These are phyloP conservation scores for Pipra filicauda DNA, from an alignment of 2,113 vertebrate genomes.

Conservation along the genomic window DNA sequence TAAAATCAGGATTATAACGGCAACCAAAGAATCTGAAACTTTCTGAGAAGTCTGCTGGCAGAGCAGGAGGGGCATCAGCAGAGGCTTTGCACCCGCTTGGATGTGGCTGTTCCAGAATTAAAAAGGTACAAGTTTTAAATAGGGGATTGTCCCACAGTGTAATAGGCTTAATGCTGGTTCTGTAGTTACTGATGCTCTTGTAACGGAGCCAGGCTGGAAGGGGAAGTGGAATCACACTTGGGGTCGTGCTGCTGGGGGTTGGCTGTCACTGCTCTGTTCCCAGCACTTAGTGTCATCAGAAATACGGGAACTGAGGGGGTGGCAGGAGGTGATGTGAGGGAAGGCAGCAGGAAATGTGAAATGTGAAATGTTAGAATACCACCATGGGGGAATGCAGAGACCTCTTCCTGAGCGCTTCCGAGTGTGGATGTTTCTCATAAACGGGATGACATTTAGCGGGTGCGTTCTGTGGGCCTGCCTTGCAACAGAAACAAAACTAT, in stretches of 20 bases:
- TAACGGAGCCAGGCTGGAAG: background rate
- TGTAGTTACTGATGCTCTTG: background rate
- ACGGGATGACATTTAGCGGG: background rate
- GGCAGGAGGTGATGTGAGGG: background rate
- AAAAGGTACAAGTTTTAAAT: background rate
- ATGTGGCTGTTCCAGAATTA: background rate
- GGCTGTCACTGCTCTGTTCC: background rate
- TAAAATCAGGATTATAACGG: background rate
- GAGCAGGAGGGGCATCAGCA: background rate
- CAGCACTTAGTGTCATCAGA: background rate
- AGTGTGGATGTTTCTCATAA: background rate
- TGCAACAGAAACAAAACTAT: background rate
- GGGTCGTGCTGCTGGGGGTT: rapidly evolving
- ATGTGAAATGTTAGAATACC: background rate
- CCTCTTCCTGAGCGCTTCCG: background rate
- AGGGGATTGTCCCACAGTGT: background rate
- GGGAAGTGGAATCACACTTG: rapidly evolving
- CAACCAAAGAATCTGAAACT: background rate
- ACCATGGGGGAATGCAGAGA: background rate
- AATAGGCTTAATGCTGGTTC: background rate
- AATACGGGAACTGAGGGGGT: rapidly evolving
- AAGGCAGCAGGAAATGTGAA: background rate
- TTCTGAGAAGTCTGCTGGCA: background rate
- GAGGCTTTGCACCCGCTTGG: background rate
- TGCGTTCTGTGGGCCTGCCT: background rate